These are phyloP conservation scores for Cuniculus paca DNA, from an alignment of 2,797 vertebrate species.

Conservation along the genomic window DNA sequence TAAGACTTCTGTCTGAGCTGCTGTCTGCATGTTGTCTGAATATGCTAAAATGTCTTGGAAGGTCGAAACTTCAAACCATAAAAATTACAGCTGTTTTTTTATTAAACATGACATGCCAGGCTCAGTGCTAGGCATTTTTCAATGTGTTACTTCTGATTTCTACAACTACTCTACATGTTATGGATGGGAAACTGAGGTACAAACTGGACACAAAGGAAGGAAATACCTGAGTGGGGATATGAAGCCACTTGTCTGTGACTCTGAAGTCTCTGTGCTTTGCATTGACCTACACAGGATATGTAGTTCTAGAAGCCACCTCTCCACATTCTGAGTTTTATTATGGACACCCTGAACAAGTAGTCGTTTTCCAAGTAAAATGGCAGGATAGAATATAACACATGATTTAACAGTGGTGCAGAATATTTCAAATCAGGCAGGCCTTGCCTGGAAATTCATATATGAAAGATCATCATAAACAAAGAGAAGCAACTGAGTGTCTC, in stretches of 20 bases:
- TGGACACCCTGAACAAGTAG: background rate
- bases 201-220: background rate
- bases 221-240: background rate
- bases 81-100: background rate
- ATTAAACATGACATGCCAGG: background rate
- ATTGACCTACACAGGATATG: background rate
- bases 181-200: background rate
- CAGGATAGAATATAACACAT: background rate
- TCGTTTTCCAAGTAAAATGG: constrained; percentile 44
- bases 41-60: background rate
- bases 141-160: background rate
- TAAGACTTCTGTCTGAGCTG: background rate
- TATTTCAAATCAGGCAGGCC: background rate
- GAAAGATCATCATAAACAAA: background rate
- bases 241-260: background rate
- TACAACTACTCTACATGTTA: background rate
- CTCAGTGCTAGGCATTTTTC: background rate
- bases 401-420: background rate
- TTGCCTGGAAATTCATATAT: background rate
- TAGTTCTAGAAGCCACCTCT: background rate
- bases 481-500: background rate
- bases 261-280: background rate
- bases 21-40: background rate
- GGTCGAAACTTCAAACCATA: background rate
- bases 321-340: background rate